Base-by-base conservation (phyloP, 2,797 vertebrate species). In the Scleropages formosus region DNA sequence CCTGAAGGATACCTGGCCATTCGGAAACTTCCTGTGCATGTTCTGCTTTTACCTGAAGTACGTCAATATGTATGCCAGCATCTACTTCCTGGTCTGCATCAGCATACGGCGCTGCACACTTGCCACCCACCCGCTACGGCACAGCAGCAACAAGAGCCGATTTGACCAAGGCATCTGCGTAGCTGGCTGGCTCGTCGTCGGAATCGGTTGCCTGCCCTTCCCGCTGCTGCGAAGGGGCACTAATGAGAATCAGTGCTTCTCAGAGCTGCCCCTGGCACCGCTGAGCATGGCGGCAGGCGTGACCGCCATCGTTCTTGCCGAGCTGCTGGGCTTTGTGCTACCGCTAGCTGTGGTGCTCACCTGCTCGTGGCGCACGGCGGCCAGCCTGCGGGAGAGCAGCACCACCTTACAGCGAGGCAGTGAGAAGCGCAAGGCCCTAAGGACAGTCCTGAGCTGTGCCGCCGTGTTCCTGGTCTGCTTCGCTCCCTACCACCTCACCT, bases 1-100 rank as follows among this genome's bases (percentile, higher is more conserved):
- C 84, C 86, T 98, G 86, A 94, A 94, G 0, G 61, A 93, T 31
- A 85, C 72, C 0, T 98, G 97, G 97, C 90, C 94, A 7, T 95
- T 99, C 0, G 94, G 96, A 0, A 81, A 84, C 0, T 74, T 83
- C 0, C 84, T 96, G 78, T 99, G 97, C 87, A 94, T 98, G 90
- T 80, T 98, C 72, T 98, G 95, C 87, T 99, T 98, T 91, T 99
- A 99, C 75, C 90, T 98, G 70, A 99, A 99, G 82, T 99, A 98
- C 0, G 96, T 99, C 84, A 99, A 99, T 62, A 98, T 99, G 97
- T 99, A 99, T 0, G 95, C 97, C 51, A 98, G 96, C 89, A 97
- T 99, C 87, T 98, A 91, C 89, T 99, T 98, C 88, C 89, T 99
- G 86, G 94, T 93, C n/a, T 98, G 95, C 76, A 94, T 99, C 85